A percentile compares a stretch with the other conserved stretches of the same genome.
These are phyloP conservation scores for Poliocrania exsul DNA, from an alignment of 2,797 vertebrate species.

Conservation along the genomic window DNA sequence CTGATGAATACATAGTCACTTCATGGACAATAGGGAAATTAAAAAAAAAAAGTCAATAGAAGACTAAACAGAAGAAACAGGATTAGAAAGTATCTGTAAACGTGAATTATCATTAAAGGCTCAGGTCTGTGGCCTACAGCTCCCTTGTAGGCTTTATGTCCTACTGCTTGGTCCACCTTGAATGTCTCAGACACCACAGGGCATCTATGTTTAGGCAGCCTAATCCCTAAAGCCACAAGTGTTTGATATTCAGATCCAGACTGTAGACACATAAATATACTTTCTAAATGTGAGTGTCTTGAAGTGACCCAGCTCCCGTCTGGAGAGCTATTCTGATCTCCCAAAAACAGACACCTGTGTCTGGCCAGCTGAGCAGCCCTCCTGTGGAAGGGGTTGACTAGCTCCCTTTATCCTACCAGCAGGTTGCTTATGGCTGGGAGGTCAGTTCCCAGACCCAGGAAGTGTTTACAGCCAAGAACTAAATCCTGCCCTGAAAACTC, in stretches of 20 bases:
- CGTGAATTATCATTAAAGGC: background rate
- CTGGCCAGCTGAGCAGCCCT: background rate
- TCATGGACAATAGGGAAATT: background rate
- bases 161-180: background rate
- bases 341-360: background rate
- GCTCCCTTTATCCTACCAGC: background rate
- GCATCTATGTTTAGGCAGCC: constrained; percentile 39
- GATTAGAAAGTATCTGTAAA: background rate
- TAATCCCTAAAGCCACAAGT: background rate
- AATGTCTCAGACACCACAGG: constrained; percentile 22
- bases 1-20: background rate
- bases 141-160: background rate
- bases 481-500: background rate
- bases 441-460: background rate
- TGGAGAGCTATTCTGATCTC: background rate
- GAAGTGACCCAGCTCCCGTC: background rate
- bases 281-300: constrained; percentile 30
- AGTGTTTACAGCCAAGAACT: background rate
- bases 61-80: background rate
- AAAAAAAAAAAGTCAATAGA: background rate
- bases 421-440: background rate
- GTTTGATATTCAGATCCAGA: constrained; percentile 41
- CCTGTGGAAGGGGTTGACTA: background rate
- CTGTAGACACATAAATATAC: constrained; percentile 49
- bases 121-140: background rate